Conservation (phyloP, 2,888 invertebrate species). For the Crioceris asparagi region DNA sequence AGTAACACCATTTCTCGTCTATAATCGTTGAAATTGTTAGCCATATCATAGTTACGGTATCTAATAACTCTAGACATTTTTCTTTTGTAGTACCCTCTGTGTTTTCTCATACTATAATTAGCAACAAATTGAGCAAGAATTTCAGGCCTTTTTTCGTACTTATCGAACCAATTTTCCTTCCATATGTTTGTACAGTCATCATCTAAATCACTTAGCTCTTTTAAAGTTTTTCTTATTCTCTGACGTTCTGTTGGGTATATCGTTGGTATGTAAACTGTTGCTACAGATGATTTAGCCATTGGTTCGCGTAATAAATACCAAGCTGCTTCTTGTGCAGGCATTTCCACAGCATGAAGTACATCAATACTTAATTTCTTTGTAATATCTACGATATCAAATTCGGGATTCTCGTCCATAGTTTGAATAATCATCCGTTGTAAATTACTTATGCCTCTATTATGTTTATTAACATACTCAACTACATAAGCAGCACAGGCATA, state of each 20-base stretch:
- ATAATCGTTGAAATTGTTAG: conserved; percentile 27
- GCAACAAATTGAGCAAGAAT: conserved; percentile 34
- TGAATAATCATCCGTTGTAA: background rate
- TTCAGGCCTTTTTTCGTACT: conserved; percentile 33
- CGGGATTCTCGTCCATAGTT: conserved; percentile 1
- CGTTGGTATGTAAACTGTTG: conserved; percentile 31
- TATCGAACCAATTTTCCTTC: conserved; percentile 35
- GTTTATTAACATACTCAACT: too few species aligned
- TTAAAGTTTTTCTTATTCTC: conserved; percentile 26
- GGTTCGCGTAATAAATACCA: conserved; percentile 37
- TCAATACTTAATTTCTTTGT: conserved; percentile 2
- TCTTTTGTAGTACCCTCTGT: conserved; percentile 13
- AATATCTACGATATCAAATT: too few species aligned
- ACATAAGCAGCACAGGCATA: too few species aligned
- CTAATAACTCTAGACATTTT: conserved; percentile 27
- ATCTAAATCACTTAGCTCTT: conserved; percentile 27
- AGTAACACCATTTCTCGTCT: conserved; percentile 28
- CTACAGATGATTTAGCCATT: conserved; percentile 24
- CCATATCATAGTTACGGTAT: conserved; percentile 32
- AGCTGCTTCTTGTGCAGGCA: conserved; percentile 4
- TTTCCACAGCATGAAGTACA: conserved; percentile 2
- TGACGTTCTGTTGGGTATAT: conserved; percentile 33
- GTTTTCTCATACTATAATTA: conserved; percentile 18
- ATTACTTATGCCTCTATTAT: background rate
- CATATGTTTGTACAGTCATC: conserved; percentile 34